These are phyloP conservation scores for Protonemura montana DNA, from an alignment of 2,888 invertebrate species.

Conservation along the genomic window DNA sequence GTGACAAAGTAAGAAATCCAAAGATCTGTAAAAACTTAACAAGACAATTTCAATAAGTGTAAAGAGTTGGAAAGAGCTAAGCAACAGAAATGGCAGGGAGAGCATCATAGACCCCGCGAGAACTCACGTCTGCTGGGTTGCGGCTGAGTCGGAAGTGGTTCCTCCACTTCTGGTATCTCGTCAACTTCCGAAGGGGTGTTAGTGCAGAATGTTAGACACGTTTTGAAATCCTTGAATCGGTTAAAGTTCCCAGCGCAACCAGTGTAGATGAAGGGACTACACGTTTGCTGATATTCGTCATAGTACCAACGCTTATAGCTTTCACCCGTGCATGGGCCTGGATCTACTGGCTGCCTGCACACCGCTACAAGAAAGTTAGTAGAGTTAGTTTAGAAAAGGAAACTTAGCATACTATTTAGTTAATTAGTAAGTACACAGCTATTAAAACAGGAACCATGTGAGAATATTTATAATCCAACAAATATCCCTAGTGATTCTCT, in stretches of 20 bases:
- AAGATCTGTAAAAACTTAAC: too few species aligned
- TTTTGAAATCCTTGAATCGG: conserved; percentile 78
- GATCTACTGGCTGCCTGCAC: conserved; percentile 70
- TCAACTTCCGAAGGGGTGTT: background rate
- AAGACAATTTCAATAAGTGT: too few species aligned
- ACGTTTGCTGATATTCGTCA: conserved; percentile 72
- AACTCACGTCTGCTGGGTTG: background rate
- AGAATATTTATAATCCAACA: too few species aligned
- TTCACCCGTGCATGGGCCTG: conserved; percentile 67
- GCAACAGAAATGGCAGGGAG: background rate
- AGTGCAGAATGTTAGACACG: conserved; percentile 71
- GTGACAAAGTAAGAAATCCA: too few species aligned
- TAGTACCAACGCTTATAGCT: conserved; percentile 75
- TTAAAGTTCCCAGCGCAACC: conserved; percentile 91
- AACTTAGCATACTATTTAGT: too few species aligned
- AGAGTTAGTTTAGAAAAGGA: background rate
- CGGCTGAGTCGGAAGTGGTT: background rate
- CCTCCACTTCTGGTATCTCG: background rate
- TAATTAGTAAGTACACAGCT: too few species aligned
- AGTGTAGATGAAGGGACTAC: conserved; percentile 80
- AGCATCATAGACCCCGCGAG: background rate
- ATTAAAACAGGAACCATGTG: too few species aligned
- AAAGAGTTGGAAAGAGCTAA: too few species aligned
- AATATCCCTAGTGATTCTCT: too few species aligned
- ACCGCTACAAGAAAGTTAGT: conserved; percentile 62